Conservation (phyloP, 23 tunicate species). For the Diplosoma virens region DNA sequence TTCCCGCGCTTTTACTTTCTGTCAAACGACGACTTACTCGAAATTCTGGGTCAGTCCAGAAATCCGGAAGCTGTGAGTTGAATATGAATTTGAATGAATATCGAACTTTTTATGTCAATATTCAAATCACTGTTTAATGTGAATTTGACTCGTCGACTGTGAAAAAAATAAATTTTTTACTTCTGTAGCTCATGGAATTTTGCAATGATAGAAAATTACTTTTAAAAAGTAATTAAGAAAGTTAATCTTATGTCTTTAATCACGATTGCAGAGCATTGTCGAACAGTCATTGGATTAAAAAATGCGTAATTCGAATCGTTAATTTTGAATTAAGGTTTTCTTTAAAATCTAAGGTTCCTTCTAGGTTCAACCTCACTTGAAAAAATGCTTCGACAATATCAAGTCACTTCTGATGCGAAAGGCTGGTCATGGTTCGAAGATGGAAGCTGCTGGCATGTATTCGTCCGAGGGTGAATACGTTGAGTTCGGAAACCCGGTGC, state of each 20-base stretch:
- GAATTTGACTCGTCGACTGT: background rate
- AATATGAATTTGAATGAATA: background rate
- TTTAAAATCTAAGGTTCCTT: background rate
- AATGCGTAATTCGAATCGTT: too few relatives aligned
- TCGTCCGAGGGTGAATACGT: constrained; percentile 96
- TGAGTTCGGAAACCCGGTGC: constrained; percentile 83
- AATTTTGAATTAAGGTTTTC: too few relatives aligned
- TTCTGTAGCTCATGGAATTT: background rate
- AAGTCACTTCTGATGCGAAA: constrained; percentile 86
- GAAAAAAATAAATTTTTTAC: background rate
- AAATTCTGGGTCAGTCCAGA: constrained; percentile 91
- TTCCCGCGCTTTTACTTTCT: constrained; percentile 94
- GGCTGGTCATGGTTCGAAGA: constrained; percentile 52
- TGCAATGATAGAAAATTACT: too few relatives aligned
- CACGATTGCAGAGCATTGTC: too few relatives aligned
- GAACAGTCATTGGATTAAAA: too few relatives aligned
- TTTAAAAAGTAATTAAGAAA: too few relatives aligned
- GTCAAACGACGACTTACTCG: constrained; percentile 92
- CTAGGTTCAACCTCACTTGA: constrained; percentile 94
- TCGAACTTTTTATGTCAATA: background rate
- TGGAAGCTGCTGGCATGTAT: constrained; percentile 93
- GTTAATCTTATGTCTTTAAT: too few relatives aligned
- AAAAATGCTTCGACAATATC: constrained; percentile 97
- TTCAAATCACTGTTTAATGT: background rate
- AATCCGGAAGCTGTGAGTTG: constrained; percentile 94